These are phyloP conservation scores for Cossypha dichroa DNA, from an alignment of 2,797 vertebrate species.

Conservation along the genomic window DNA sequence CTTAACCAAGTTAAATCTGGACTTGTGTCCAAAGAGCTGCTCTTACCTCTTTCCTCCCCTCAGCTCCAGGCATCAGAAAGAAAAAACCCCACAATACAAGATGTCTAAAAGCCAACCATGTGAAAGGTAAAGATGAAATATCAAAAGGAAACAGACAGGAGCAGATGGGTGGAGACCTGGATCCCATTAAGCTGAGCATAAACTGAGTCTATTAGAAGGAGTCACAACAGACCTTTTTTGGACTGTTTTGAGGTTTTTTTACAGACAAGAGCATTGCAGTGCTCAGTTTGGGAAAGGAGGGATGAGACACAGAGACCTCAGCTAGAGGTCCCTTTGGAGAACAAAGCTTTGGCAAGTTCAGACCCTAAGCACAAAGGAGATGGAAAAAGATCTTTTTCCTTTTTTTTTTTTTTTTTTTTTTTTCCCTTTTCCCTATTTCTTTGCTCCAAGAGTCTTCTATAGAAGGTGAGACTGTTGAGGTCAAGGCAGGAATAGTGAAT, in stretches of 20 bases:
- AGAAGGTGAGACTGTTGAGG: neutral
- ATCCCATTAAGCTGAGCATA: neutral
- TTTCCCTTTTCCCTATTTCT: neutral
- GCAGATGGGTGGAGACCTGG: neutral
- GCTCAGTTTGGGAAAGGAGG: neutral
- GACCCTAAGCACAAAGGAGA: neutral
- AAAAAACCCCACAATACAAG: neutral
- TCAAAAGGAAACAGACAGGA: neutral
- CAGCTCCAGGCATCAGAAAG: neutral
- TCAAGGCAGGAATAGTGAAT: neutral
- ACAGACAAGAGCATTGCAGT: neutral
- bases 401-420: neutral
- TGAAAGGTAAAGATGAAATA: neutral
- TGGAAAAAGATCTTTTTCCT: neutral
- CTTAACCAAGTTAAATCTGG: neutral
- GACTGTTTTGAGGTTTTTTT: neutral
- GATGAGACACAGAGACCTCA: neutral
- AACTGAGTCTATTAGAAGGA: neutral
- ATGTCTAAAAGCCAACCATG: neutral
- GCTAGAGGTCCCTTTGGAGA: conserved; percentile 8
- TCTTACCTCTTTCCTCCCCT: neutral
- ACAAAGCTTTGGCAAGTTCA: conserved; percentile 31
- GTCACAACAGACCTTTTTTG: accelerated
- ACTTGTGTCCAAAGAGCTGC: neutral
- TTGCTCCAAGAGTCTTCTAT: neutral